Evolutionary conservation across 1,140 invertebrate genomes (phyloP), one percentile per base, ranked within the genome.

Genomic region (Bombus superbus): DNA sequence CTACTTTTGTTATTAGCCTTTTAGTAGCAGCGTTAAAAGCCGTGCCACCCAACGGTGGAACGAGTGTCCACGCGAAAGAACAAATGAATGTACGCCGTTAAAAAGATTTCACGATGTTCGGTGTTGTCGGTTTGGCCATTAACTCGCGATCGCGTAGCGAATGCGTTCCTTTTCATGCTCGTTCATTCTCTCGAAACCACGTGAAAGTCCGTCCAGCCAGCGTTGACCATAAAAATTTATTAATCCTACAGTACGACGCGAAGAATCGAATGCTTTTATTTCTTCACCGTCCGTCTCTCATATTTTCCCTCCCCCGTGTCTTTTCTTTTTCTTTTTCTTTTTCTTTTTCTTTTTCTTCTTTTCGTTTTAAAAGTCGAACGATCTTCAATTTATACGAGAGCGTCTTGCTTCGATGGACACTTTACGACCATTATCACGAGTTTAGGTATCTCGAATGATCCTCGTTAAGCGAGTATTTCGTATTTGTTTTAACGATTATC

Each of bases 161-260:
- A 71, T n/a, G 80, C 80, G 80, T 82, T 74, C 57, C n/a, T 64
- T 74, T 35, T 73, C 53, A 35, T n/a, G 57, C 38, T 22, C 59
- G 71, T 66, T 66, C 71, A 40, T 62, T 42, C 69, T n/a, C 40
- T 75, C 66, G 35, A 28, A 35, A 40, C 42, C 47, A 13, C 57
- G 81, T 75, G 81, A 82, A 82, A 82, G 81, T 82, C 18, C 32
- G 40, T 42, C 47, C 53, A 40, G 32, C 22, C 53, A n/a, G 15
- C n/a, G 25, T 32, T 25, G 22, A 10, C 25, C n/a, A 25, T 73
- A 64, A 82, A 82, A 66, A 74, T 82, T 66, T 22, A 64, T 82
- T 40, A 44, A 75, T 75, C 40, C n/a, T 4, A 35, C 25, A 42
- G n/a, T 32, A 40, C 40, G 81, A n/a, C 13, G 47, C 47, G 18